phyloP scores from a whole-genome alignment of 2,797 vertebrate species.

The Carapus acus region DNA sequence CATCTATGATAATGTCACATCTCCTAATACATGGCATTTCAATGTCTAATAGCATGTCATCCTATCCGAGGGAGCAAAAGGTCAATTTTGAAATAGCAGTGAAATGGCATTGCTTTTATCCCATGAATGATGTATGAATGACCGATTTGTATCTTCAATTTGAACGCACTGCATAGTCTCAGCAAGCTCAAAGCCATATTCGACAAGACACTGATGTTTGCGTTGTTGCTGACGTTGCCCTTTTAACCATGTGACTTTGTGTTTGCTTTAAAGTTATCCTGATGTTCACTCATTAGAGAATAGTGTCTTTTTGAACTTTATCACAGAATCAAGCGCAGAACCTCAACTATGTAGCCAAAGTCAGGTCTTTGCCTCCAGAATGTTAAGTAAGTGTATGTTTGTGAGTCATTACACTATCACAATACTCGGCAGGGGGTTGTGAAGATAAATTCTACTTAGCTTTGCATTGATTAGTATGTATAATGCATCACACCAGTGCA shows the following conservation, averaged over 20 bases:
- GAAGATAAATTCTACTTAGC: no score
- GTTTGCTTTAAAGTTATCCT: background rate
- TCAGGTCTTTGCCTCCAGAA: background rate
- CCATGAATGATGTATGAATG: no score
- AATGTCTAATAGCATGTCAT: slow-evolving; percentile 34
- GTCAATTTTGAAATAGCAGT: slow-evolving; percentile 42
- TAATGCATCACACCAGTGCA: no score
- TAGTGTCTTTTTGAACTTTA: background rate
- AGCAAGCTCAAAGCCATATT: slow-evolving; percentile 24
- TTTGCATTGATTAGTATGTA: no score
- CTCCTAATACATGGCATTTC: slow-evolving; percentile 48
- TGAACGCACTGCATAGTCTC: slow-evolving; percentile 12
- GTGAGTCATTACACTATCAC: no score
- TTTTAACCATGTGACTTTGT: slow-evolving; percentile 5
- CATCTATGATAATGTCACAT: slow-evolving; percentile 38
- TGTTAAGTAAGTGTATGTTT: no score
- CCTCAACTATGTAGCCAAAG: background rate
- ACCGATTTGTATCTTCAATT: slow-evolving; percentile 39
- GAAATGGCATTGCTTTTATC: slow-evolving; percentile 51
- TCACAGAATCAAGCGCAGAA: background rate
- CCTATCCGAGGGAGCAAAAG: slow-evolving; percentile 28
- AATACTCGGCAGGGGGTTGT: no score
- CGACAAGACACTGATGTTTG: slow-evolving; percentile 11
- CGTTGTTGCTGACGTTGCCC: slow-evolving; percentile 9
- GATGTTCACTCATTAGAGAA: background rate